These are phyloP conservation scores for Diabrotica undecimpunctata DNA, from an alignment of 1,140 invertebrate genomes.

Conservation along the genomic window DNA sequence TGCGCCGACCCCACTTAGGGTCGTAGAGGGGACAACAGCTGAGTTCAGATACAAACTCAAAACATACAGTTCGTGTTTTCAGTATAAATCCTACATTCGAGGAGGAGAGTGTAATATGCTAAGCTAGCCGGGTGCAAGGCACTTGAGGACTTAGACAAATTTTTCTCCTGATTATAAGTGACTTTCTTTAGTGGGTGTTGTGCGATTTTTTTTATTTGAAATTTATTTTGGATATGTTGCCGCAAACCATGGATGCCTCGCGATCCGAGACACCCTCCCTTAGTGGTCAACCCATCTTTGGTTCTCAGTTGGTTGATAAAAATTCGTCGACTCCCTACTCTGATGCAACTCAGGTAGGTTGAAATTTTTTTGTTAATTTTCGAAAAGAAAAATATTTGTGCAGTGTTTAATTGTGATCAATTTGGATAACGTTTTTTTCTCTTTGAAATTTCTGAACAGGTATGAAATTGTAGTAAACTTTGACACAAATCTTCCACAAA, in stretches of 20 bases:
- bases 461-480: background rate
- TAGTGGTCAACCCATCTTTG: constrained; percentile 63
- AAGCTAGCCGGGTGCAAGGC: constrained; percentile 37
- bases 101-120: constrained; percentile 32
- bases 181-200: constrained; percentile 21
- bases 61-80: constrained; percentile 40
- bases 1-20: constrained; percentile 24
- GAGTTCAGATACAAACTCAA: constrained; percentile 44
- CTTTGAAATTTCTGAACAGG: background rate
- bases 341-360: constrained; percentile 89
- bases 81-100: constrained; percentile 31
- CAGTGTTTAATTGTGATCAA: constrained; percentile 5
- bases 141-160: constrained; percentile 42
- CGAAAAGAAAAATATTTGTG: constrained; percentile 1
- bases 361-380: background rate
- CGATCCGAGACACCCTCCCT: constrained; percentile 50
- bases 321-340: constrained; percentile 91
- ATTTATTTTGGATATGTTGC: constrained; percentile 52
- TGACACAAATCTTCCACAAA: too few relatives aligned
- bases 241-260: constrained; percentile 51
- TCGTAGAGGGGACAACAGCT: constrained; percentile 40
- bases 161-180: constrained; percentile 23
- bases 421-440: constrained; percentile 1
- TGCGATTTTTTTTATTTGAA: constrained; percentile 21
- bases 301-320: constrained; percentile 81